Conservation (phyloP, 2,888 invertebrate genomes). For the Marasmarcha lunaedactyla region DNA sequence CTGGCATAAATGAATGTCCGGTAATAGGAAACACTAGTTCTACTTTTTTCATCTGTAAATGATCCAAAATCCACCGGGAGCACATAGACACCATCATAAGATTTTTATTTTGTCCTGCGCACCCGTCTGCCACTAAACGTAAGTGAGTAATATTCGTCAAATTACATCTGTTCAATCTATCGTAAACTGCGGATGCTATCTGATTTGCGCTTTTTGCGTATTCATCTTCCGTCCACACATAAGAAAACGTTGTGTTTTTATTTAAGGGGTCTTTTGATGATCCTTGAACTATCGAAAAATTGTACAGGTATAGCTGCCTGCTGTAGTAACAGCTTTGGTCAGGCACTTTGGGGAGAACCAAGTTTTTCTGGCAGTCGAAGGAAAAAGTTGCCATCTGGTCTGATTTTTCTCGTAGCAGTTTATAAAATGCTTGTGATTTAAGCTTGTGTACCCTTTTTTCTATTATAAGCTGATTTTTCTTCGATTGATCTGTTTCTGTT, state of each 20-base stretch:
- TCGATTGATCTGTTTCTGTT: conserved; percentile 2
- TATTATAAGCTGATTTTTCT: conserved; percentile 1
- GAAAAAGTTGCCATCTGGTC: conserved; percentile 10
- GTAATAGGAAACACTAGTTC: conserved; percentile 20
- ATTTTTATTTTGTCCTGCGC: conserved; percentile 27
- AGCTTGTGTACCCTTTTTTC: conserved; percentile 5
- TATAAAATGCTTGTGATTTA: conserved; percentile 4
- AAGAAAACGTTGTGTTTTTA: conserved; percentile 14
- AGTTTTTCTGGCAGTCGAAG: conserved; percentile 27
- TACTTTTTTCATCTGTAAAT: conserved; percentile 9
- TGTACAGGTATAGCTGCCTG: conserved; percentile 9
- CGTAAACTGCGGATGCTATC: conserved; percentile 23
- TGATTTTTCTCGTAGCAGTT: neutral
- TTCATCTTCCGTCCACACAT: conserved; percentile 24
- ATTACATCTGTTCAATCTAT: conserved; percentile 11
- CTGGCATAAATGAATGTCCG: conserved; percentile 22
- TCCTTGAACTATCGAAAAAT: conserved; percentile 10
- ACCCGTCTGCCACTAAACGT: conserved; percentile 23
- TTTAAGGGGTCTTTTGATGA: conserved; percentile 13
- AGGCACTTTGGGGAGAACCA: conserved; percentile 21
- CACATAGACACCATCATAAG: too few species aligned
- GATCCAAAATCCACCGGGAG: conserved; percentile 14
- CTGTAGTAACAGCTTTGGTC: conserved; percentile 24
- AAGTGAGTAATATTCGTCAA: conserved; percentile 10
- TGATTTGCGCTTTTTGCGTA: conserved; percentile 23